These are phyloP conservation scores for Hippolais icterina DNA, from an alignment of 2,113 vertebrate species.

Conservation along the genomic window DNA sequence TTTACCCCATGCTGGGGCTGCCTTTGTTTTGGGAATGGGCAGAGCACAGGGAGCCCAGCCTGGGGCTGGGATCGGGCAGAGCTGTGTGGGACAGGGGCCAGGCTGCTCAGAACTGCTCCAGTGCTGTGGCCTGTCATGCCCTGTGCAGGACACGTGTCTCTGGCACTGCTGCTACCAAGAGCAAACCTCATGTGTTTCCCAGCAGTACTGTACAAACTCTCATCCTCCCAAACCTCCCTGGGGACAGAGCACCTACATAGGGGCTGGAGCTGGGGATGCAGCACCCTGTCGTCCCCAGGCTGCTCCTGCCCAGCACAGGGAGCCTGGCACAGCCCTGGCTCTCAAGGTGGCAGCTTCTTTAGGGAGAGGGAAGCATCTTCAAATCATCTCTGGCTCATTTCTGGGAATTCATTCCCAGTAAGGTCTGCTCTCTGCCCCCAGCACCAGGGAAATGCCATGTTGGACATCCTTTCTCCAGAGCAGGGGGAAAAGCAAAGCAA, in stretches of 20 bases:
- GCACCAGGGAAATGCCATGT: fast-evolving
- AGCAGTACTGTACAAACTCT: background rate
- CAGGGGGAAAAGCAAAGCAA: background rate
- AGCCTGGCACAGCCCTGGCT: background rate
- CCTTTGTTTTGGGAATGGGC: fast-evolving
- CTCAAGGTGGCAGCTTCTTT: background rate
- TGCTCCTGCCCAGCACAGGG: background rate
- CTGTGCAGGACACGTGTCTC: background rate
- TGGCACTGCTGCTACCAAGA: background rate
- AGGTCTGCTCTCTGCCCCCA: background rate
- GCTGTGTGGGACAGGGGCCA: background rate
- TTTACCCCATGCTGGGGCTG: background rate
- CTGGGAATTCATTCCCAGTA: background rate
- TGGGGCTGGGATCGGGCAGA: fast-evolving
- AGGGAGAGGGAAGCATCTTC: background rate
- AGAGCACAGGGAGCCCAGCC: background rate
- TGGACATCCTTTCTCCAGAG: background rate
- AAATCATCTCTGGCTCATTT: background rate
- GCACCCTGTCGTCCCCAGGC: background rate
- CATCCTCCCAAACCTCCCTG: fast-evolving
- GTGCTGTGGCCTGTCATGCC: background rate
- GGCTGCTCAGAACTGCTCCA: background rate
- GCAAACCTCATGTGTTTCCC: background rate
- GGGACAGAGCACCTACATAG: background rate
- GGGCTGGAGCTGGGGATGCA: background rate